These are phyloP conservation scores for Pipra filicauda DNA, from an alignment of 2,113 vertebrate species.

Conservation along the genomic window DNA sequence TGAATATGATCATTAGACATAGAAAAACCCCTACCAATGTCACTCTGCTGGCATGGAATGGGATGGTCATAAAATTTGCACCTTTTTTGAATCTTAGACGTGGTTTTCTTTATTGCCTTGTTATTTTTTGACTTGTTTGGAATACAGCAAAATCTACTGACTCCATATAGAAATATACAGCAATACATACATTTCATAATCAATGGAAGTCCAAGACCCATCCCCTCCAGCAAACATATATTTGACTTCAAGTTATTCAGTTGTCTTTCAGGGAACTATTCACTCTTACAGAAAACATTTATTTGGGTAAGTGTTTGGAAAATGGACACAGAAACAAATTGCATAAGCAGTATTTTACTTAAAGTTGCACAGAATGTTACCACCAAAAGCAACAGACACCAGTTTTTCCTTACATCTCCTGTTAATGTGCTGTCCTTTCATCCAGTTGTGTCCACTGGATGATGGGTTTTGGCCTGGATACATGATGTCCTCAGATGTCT, in stretches of 20 bases:
- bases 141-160: background rate
- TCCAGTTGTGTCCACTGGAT: background rate
- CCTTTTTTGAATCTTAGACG: background rate
- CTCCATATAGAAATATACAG: background rate
- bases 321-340: background rate
- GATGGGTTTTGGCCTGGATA: background rate
- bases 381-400: background rate
- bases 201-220: background rate
- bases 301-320: background rate
- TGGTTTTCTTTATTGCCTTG: background rate
- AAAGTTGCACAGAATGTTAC: background rate
- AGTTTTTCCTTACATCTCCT: background rate
- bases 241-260: background rate
- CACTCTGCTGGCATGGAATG: background rate
- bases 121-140: background rate
- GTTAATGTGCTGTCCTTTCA: fast-evolving
- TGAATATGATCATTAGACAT: background rate
- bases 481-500: background rate
- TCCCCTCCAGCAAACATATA: background rate
- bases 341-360: background rate
- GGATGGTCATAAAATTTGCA: background rate
- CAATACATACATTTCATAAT: background rate
- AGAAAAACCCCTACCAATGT: background rate
- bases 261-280: background rate
- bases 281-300: background rate